Evolutionary conservation across 2,113 vertebrate genomes (phyloP).

Genomic region (Trogon melanurus): DNA sequence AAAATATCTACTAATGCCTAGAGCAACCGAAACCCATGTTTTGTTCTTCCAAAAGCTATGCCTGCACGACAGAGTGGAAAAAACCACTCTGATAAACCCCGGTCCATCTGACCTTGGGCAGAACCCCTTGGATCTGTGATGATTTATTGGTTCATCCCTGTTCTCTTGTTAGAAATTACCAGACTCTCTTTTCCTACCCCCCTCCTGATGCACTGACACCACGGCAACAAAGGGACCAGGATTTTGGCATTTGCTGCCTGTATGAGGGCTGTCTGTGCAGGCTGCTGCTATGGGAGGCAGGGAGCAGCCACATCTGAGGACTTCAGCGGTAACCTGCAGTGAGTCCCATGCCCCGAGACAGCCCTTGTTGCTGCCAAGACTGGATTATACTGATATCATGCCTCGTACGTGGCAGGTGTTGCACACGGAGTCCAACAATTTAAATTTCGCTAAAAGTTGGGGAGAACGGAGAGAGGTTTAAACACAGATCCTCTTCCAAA

Average conservation of each 20-base stretch:
- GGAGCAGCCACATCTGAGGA: neutral
- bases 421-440: neutral
- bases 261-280: neutral
- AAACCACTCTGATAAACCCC: neutral
- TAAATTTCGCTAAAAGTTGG: neutral
- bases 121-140: accelerated
- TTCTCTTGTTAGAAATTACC: neutral
- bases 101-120: neutral
- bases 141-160: neutral
- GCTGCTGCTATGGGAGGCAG: neutral
- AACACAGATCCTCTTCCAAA: neutral
- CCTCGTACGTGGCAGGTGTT: neutral
- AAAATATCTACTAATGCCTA: neutral
- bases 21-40: neutral
- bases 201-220: neutral
- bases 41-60: neutral
- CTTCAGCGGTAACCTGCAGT: neutral
- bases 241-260: neutral
- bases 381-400: neutral
- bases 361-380: neutral
- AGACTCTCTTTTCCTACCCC: neutral
- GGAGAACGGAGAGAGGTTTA: neutral
- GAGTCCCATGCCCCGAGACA: neutral
- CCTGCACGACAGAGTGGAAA: neutral
- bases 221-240: neutral